Evolutionary conservation across 2,888 invertebrate species (phyloP), one percentile per base, ranked within the genome.

Genomic region (Hypsopygia costalis): DNA sequence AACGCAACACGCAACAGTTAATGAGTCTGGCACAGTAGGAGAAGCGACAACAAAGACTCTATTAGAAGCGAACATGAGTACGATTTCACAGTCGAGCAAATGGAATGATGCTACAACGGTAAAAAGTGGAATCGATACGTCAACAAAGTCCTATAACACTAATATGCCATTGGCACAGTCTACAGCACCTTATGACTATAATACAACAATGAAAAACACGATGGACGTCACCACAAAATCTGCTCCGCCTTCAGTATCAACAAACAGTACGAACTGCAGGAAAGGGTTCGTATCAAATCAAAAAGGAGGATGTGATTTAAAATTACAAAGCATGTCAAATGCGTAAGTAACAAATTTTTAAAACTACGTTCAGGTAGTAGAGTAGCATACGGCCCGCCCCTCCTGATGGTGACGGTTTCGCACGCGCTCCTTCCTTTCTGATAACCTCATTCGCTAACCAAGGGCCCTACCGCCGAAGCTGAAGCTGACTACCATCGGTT

Each of bases 261-360:
- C 37, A 20, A 34, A 53, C 12, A 48, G 34, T 38, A 68, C 59
- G 28, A 63, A 65, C 40, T 88, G 88, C 49, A 81, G 72, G 51
- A 80, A 79, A 52, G 86, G 87, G 7, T 86, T 81, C 55, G 59
- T 69, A 41, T 49, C 72, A 41, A 85, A 82, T 55, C 65, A 61
- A 41, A 78, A 79, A 58, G 86, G 83, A 39, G 74, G 77, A 41
- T 87, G 88, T 52, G 82, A 83, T 56, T 57, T 77, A 21, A 78
- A 77, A 59, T 50, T 79, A 30, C 81, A 81, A 51, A 69, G 67
- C 41, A 69, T 79, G 33, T 75, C 81, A 25, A 83, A 86, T 51
- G 78, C 79, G 86, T 87, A 70, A 81, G 86, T 80, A 16, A 4
- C 2, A 16, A 16, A n/a, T n/a, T n/a, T 16, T 16, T 16, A 16